Percentiles rank a stretch among this genome's conserved stretches.
Conservation (phyloP, 2,113 vertebrate species). For the Labeo catla region DNA sequence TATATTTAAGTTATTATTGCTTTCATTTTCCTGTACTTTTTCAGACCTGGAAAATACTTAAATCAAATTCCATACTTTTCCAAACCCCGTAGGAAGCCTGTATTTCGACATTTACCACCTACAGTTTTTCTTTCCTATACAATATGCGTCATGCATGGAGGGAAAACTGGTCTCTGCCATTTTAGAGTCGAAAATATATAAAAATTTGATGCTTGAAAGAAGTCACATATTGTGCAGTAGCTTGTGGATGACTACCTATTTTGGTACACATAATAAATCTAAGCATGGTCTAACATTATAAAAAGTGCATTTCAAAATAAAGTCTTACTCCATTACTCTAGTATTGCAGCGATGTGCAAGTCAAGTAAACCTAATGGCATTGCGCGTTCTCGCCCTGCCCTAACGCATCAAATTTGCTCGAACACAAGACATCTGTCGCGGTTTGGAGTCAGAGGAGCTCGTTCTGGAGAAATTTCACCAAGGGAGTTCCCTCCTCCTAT, state of each 20-base stretch:
- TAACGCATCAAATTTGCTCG: background rate
- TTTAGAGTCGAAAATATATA: background rate
- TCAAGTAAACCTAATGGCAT: background rate
- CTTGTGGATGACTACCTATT: background rate
- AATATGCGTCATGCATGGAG: background rate
- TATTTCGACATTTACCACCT: background rate
- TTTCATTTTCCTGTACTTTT: no score
- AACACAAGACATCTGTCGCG: constrained; percentile 28
- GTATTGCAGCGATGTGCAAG: background rate
- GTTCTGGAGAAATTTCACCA: constrained; percentile 34
- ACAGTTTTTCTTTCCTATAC: background rate
- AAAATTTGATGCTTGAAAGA: background rate
- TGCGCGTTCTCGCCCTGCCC: background rate
- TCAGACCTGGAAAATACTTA: no score
- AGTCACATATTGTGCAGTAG: background rate
- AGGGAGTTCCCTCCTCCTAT: constrained; percentile 59
- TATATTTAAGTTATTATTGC: no score
- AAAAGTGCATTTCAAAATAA: background rate
- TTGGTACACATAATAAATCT: background rate
- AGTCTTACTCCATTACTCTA: background rate
- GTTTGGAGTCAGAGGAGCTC: background rate
- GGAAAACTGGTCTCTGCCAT: background rate
- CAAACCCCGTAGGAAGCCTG: no score
- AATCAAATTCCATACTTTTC: no score
- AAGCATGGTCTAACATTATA: background rate